phyloP scores from a whole-genome alignment of 2,113 vertebrate genomes.

The Phyllopteryx taeniolatus region DNA sequence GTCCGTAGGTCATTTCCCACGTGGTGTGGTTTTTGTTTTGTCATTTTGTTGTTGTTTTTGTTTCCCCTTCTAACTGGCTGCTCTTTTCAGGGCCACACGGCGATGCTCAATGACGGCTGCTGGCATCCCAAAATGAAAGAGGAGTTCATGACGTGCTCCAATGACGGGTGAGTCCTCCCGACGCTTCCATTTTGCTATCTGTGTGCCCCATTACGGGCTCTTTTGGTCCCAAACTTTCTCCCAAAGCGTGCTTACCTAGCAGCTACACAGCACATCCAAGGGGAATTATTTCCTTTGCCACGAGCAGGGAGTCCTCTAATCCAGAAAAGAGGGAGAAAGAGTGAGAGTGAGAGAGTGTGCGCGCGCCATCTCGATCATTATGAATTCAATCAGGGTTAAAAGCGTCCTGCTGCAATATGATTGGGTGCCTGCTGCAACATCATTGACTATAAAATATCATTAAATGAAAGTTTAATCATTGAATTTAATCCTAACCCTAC shows the following conservation, averaged over 20 bases:
- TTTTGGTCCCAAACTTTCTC: background rate
- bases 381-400: no score
- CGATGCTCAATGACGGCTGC: conserved; percentile 94
- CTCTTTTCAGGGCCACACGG: conserved; percentile 87
- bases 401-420: no score
- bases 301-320: conserved; percentile 59
- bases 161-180: conserved; percentile 86
- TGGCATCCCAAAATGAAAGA: conserved; percentile 99
- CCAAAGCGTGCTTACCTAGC: background rate
- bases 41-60: background rate
- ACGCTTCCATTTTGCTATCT: background rate
- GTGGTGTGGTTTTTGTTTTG: no score
- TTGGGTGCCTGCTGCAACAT: no score
- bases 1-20: no score
- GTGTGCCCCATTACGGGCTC: background rate
- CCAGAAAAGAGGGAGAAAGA: conserved; percentile 8
- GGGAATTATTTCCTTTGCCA: conserved; percentile 16
- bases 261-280: background rate
- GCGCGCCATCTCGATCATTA: no score
- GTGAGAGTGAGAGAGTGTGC: no score
- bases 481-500: no score
- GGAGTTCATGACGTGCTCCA: conserved; percentile 97
- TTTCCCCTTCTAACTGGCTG: background rate
- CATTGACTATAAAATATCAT: no score
- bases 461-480: no score